Conservation (phyloP, 2,797 vertebrate species). For the Agapornis canus region DNA sequence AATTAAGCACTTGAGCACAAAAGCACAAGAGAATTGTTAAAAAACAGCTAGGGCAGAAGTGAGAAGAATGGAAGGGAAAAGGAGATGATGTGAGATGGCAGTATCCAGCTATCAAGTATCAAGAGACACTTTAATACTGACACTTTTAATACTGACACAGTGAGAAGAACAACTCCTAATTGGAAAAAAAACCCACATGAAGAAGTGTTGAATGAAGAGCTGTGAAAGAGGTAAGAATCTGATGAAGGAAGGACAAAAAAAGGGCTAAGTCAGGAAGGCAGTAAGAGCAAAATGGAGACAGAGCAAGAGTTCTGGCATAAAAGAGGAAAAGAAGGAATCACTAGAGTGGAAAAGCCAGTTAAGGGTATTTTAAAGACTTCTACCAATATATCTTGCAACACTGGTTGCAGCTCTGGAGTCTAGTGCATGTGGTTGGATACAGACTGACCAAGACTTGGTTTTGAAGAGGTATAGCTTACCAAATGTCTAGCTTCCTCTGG, state of each 20-base stretch:
- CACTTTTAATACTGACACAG: background rate
- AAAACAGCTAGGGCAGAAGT: background rate
- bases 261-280: background rate
- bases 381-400: background rate
- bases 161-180: background rate
- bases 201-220: background rate
- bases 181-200: background rate
- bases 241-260: background rate
- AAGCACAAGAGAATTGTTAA: background rate
- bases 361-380: background rate
- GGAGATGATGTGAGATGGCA: background rate
- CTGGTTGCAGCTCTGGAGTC: background rate
- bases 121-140: background rate
- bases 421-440: background rate
- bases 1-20: background rate
- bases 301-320: background rate
- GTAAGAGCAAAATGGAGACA: background rate
- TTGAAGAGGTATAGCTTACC: background rate
- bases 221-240: background rate
- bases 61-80: background rate
- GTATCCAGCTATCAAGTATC: background rate
- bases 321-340: background rate
- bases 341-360: background rate
- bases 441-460: background rate
- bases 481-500: background rate